Evolutionary conservation across 2,797 vertebrate species (phyloP).

Genomic region (Phrynocephalus vlangalii): DNA sequence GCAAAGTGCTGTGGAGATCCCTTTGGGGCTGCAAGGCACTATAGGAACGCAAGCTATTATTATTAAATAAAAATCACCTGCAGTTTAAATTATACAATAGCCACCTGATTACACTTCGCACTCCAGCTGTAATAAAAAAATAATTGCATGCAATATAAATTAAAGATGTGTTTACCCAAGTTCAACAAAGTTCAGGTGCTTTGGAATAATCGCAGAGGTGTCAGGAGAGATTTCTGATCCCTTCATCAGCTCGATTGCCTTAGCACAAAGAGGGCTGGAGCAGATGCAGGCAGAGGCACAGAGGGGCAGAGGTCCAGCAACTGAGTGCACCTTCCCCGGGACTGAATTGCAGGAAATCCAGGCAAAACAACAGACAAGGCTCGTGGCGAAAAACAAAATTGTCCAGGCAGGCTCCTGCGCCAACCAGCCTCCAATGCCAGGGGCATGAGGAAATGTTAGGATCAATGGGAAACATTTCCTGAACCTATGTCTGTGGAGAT

Average conservation of each 20-base stretch:
- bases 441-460: too few relatives aligned
- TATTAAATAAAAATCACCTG: constrained; percentile 69
- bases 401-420: too few relatives aligned
- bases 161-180: constrained; percentile 56
- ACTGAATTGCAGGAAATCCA: neutral
- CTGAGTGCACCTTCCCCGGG: too few relatives aligned
- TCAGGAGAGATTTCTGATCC: constrained; percentile 27
- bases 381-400: neutral
- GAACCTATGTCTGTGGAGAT: too few relatives aligned
- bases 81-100: constrained; percentile 69
- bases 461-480: too few relatives aligned
- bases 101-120: constrained; percentile 69
- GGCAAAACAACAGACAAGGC: neutral
- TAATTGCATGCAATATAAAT: constrained; percentile 60
- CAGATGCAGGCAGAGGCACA: neutral
- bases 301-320: neutral
- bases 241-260: neutral
- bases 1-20: constrained; percentile 62
- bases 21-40: constrained; percentile 62
- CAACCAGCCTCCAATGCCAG: too few relatives aligned
- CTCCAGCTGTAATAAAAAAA: constrained; percentile 63
- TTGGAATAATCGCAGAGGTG: constrained; percentile 25
- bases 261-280: neutral
- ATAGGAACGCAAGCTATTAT: constrained; percentile 66
- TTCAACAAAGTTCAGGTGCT: constrained; percentile 55